A percentile compares a stretch with the other conserved stretches of the same genome.
phyloP scores from a whole-genome alignment of 1,140 invertebrate genomes.

The Parapsyche elsis region DNA sequence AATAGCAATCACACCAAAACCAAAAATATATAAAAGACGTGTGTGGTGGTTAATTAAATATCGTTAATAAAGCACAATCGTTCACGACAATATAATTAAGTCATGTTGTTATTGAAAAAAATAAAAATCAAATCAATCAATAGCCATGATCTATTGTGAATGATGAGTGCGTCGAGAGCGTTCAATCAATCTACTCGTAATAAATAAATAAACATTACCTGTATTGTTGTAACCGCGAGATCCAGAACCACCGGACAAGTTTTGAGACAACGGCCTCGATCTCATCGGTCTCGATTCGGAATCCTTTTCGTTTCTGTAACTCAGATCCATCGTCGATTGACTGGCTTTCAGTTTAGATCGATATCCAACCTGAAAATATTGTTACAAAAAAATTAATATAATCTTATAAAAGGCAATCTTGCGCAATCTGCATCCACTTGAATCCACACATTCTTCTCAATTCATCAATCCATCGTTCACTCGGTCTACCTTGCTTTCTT shows the following conservation, averaged over 20 bases:
- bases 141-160: neutral
- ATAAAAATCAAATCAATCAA: neutral
- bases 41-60: neutral
- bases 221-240: conserved; percentile 40
- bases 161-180: conserved; percentile 8
- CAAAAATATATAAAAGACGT: too few species aligned
- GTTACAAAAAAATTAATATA: neutral
- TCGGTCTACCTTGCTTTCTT: too few species aligned
- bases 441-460: too few species aligned
- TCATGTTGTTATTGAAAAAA: neutral
- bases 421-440: too few species aligned
- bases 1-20: too few species aligned
- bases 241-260: conserved; percentile 22
- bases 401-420: too few species aligned
- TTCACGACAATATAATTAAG: neutral
- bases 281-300: conserved; percentile 35
- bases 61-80: conserved; percentile 12
- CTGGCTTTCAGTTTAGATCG: conserved; percentile 81
- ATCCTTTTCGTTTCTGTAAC: conserved; percentile 63
- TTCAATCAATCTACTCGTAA: conserved; percentile 12
- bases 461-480: too few species aligned
- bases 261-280: conserved; percentile 49
- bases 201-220: conserved; percentile 14
- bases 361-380: conserved; percentile 74
- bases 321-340: conserved; percentile 71